Evolutionary conservation across 2,888 invertebrate genomes (phyloP), one percentile per base, ranked within the genome.

Genomic region (Imbricaverruca yamaguchii): DNA sequence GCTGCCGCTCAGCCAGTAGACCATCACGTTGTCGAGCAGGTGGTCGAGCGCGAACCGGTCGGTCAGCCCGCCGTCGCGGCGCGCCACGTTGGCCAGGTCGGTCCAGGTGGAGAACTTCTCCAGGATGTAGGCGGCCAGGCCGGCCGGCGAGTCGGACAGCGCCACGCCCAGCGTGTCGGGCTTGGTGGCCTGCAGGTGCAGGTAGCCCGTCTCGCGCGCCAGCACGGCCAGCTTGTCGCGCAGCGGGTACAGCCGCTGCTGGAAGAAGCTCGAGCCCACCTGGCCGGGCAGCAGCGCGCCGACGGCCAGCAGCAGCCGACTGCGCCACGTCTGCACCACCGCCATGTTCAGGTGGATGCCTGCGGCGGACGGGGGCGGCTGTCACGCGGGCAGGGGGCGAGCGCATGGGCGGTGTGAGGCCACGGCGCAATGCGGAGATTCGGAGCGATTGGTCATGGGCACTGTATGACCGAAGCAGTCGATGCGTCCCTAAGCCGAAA

Each of bases 31-130:
- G 84, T 94, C 94, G 69, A 95, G 87, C 84, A 91, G 87, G 88
- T 93, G 87, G 88, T 94, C 92, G 88, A 93, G 11, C 85, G 91
- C 85, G 90, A 91, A 93, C 84, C 91, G 90, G 9, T 89, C 88
- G 0, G 88, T 87, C 0, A 94, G 87, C 6, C 92, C 92, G 0
- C 94, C 93, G 85, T 94, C 92, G 0, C 87, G 86, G 0, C 90
- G 87, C 0, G 87, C 85, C 25, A 87, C 88, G 85, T 88, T 88
- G 0, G 87, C 86, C 0, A 86, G 86, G 86, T 91, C 90, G 0
- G 93, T 93, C 92, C 93, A 92, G 0, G 91, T 90, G 18, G 92
- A 91, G 88, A 95, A 96, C 87, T 96, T 97, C 85, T 97, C 96
- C 18, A 97, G 87, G 81, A 97, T 93, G 85, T 96, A 97, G 0